Base-by-base conservation (phyloP, 2,888 invertebrate genomes). In the Lasioglossum marginatum region DNA sequence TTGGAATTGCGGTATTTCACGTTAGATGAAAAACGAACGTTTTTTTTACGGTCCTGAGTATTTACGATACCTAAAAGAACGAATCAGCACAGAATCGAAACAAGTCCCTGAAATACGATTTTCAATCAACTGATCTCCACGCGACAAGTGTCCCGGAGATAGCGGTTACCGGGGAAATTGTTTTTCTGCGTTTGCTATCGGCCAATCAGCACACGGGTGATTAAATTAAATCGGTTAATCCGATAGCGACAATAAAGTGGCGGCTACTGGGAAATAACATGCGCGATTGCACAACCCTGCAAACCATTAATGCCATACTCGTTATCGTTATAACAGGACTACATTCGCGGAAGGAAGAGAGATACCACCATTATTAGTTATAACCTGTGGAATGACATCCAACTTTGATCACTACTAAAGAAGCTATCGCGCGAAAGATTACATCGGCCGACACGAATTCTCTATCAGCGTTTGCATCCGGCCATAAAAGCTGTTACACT, bases 211-310 rank as follows among this genome's bases (percentile, higher is more conserved):
- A 87, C 87, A 88, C 87, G 89, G 89, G 88, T 92, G 93, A 93
- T 93, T 93, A 92, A 93, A 93, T 93, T 93, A 92, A 92, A 93
- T 91, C 89, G 92, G 89, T 92, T 93, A 92, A 93, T 92, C 92
- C 91, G 92, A 93, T 93, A 90, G 89, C 89, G 92, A 92, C 92
- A 92, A 92, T 92, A 91, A 92, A 92, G 92, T 89, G 91, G 87
- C 86, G 89, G 83, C 80, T 85, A 85, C 77, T 80, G 85, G 82
- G 87, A 82, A 85, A 91, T 90, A 91, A 92, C 91, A 92, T 89
- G 92, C 89, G 86, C 92, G 90, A 91, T 90, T 89, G 91, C 90
- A 87, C 90, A 88, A 86, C 85, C 85, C 83, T 85, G 83, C 88
- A 81, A 87, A 86, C 90, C 89, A 90, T 92, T 90, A 91, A 88